Evolutionary conservation across 2,888 invertebrate species (phyloP), one percentile per base, ranked within the genome.

Genomic region (Sphaerophoria taeniata): DNA sequence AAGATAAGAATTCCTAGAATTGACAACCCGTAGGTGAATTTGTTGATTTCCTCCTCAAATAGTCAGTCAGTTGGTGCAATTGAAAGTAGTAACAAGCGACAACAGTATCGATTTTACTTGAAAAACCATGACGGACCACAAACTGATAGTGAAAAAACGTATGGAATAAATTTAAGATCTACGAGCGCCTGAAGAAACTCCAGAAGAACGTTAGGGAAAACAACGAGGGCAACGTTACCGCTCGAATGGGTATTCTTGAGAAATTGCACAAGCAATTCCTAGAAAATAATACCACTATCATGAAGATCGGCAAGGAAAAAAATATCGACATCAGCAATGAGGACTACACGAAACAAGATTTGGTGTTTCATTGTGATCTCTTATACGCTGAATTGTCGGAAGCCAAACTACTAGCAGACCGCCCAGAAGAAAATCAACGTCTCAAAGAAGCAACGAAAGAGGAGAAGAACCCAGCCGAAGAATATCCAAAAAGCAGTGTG

Each of bases 311-410:
- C 6, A 39, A 6, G 6, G 39, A 34, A n/a, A 11, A 58, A 36
- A n/a, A 3, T 11, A 16, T 45, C 4, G 7, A 9, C 3, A 45
- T n/a, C n/a, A 45, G 12, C 4, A 1, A 45, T 1, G 45, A 45
- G 12, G 12, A 9, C 9, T n/a, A 12, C 45, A 9, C 6, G 3
- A 45, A 39, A 39, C 39, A 45, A n/a, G 45, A 4, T 9, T 45
- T 45, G 11, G 47, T 45, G 2, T 47, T 63, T 4, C n/a, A 63
- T 11, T 63, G 63, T 47, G 63, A 63, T 14, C 6, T 63, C 6
- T 6, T 63, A n/a, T 14, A 34, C 33, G 63, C 47, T 33, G 31
- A 63, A 11, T 47, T 63, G 7, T 47, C 14, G 31, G 33, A 63
- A 0, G 11, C 12, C 0, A 45, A 47, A 47, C 24, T 24, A 24